A percentile compares a stretch with the other conserved stretches of the same genome.
Evolutionary conservation across 2,888 invertebrate species (phyloP).

Genomic region (Sympetrum striolatum): DNA sequence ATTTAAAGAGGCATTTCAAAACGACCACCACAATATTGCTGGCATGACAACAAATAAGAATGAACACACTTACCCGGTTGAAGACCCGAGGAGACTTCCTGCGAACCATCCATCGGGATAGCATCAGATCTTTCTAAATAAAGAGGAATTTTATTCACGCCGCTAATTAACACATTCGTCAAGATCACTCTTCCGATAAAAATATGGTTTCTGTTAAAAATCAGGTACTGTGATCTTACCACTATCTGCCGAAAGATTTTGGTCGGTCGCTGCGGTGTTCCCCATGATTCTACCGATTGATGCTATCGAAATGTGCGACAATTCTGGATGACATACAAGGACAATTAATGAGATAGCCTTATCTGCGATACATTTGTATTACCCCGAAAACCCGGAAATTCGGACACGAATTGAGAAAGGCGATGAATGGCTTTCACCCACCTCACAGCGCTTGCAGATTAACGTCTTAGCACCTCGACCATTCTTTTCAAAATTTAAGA

Average conservation of each 20-base stretch:
- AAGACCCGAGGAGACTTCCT: too few relatives aligned
- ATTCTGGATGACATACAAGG: neutral
- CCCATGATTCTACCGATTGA: conserved; percentile 71
- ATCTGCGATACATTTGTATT: neutral
- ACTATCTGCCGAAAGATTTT: conserved; percentile 97
- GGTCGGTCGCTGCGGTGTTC: conserved; percentile 96
- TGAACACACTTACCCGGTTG: too few relatives aligned
- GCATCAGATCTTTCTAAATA: too few relatives aligned
- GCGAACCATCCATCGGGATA: too few relatives aligned
- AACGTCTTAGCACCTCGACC: neutral
- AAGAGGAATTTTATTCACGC: neutral
- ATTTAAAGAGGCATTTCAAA: neutral
- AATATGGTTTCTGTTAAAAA: neutral
- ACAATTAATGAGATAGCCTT: neutral
- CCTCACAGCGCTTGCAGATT: neutral
- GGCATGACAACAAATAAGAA: neutral
- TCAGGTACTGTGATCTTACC: conserved; percentile 56
- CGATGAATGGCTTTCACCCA: conserved; percentile 27
- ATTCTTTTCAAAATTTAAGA: neutral
- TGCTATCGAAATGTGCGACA: neutral
- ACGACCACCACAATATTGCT: neutral
- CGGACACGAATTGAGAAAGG: neutral
- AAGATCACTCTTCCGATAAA: too few relatives aligned
- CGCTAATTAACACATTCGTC: neutral
- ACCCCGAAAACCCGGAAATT: neutral